phyloP scores from a whole-genome alignment of 1,140 invertebrate species.

The Asobara japonica region DNA sequence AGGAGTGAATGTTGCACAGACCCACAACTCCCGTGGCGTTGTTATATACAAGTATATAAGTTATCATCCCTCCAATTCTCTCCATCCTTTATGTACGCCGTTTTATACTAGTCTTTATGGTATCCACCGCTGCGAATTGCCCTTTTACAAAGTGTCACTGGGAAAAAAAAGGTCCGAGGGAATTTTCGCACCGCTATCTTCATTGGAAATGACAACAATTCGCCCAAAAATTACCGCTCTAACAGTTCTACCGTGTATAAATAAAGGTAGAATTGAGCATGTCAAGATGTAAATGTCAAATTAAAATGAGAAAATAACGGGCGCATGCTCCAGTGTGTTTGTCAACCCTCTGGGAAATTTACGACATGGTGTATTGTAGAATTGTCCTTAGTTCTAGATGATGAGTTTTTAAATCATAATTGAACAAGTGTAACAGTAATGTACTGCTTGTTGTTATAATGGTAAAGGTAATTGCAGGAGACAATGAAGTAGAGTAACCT shows the following conservation, averaged over 20 bases:
- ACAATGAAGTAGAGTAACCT: too few relatives aligned
- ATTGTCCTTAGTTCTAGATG: background rate
- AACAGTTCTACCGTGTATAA: background rate
- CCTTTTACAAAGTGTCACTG: background rate
- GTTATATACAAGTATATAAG: background rate
- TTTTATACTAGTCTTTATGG: background rate
- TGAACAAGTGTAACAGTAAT: too few relatives aligned
- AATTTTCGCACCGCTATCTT: background rate
- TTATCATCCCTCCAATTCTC: background rate
- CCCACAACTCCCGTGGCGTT: background rate
- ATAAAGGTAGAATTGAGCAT: too few relatives aligned
- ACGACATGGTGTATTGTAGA: background rate
- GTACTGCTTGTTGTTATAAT: too few relatives aligned
- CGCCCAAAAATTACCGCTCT: background rate
- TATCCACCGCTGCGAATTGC: background rate
- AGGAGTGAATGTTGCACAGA: background rate
- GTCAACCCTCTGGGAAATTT: too few relatives aligned
- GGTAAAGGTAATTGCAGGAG: too few relatives aligned
- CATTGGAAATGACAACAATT: conserved; percentile 4
- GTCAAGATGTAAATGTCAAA: background rate
- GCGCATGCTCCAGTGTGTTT: too few relatives aligned
- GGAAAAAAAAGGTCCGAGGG: background rate
- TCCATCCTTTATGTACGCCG: background rate
- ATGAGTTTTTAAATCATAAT: too few relatives aligned
- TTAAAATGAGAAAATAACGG: background rate